phyloP scores from a whole-genome alignment of 2,113 vertebrate species.

The Onychostruthus taczanowskii region DNA sequence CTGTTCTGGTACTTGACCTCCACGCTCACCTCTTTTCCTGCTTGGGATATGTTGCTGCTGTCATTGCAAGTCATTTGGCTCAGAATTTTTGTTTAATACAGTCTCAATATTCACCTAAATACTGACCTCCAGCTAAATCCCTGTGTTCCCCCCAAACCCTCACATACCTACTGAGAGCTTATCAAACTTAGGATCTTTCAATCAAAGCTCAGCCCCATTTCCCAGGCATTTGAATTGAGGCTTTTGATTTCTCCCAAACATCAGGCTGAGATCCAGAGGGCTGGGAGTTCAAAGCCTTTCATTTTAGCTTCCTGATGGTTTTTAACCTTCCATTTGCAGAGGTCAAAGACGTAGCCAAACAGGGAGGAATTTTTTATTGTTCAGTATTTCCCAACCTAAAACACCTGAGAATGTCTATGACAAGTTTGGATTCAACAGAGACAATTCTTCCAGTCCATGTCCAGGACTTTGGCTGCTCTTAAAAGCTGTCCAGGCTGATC shows the following conservation, averaged over 20 bases:
- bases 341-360: background rate
- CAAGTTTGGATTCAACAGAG: background rate
- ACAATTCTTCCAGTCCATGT: background rate
- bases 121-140: background rate
- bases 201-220: background rate
- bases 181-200: background rate
- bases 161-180: background rate
- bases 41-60: background rate
- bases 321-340: background rate
- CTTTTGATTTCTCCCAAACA: background rate
- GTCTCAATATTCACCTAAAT: background rate
- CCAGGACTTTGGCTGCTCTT: background rate
- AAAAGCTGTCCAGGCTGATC: background rate
- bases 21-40: background rate
- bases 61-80: background rate
- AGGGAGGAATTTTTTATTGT: background rate
- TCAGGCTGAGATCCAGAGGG: background rate
- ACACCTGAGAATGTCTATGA: background rate
- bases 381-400: background rate
- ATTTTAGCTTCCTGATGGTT: background rate
- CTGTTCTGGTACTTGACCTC: conserved; percentile 25
- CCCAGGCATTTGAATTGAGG: background rate
- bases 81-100: background rate
- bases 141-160: background rate
- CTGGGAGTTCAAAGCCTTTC: background rate